Base-by-base conservation (phyloP, 2,797 vertebrate species). In the Protonibea diacanthus region DNA sequence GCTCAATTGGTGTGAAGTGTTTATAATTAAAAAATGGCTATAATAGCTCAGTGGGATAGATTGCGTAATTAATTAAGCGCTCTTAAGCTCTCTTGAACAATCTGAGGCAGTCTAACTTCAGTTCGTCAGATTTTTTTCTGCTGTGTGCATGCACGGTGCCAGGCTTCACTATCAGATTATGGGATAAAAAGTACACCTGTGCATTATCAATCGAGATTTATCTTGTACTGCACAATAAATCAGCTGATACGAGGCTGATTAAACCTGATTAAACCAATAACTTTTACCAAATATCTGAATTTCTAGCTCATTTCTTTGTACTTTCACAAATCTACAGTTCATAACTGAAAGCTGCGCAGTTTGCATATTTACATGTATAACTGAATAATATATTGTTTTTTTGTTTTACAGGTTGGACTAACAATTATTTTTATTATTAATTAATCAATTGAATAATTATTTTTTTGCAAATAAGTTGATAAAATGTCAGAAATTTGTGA, bases 151-250 rank as follows among this genome's bases (percentile, higher is more conserved):
- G 15, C 29, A 20, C 44, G 51, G 44, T 62, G 33, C 29, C 40
- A 42, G 13, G 23, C 44, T 51, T 72, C 33, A 47, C 5, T 38
- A 49, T 71, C 29, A 71, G 55, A 71, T 55, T 4, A 6, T 27
- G 60, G n/a, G 48, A 12, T 71, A n/a, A 71, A 44, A 61, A 71
- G 53, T 23, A 67, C 68, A 72, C 25, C 38, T 40, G 52, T 33
- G 44, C 33, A 66, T 45, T 56, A 72, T 72, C 18, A 59, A 27
- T 25, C 40, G n/a, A 3, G n/a, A 25, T 64, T 45, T 10, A 45
- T 64, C 23, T 68, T 13, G 8, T 10, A 21, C 67, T n/a, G 38
- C 61, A 44, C 12, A 61, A 20, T 47, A 42, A 17, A 56, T 74
- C 42, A 47, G 45, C 38, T 48, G 23, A 45, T 38, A 38, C 8